Evolutionary conservation across 2,797 vertebrate species (phyloP), one percentile per base, ranked within the genome.

Genomic region (Cirrhinus mrigala): DNA sequence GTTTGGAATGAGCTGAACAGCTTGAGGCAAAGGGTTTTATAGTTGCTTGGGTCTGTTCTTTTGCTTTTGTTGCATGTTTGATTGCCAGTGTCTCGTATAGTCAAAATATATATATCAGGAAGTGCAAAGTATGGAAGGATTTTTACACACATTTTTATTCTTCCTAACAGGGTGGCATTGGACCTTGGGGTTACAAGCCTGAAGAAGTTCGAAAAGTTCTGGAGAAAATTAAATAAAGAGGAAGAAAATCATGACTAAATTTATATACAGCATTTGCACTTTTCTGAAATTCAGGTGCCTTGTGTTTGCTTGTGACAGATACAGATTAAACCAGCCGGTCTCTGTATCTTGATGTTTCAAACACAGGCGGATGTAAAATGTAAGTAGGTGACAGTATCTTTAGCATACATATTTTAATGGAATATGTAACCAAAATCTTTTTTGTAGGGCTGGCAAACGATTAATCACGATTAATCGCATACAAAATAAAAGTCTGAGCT

Each of bases 101-200:
- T 76, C 9, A 76, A 24, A 83, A 83, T 40, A 24, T 58, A 71
- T 33, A 22, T 0, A n/a, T 48, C 81, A 60, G 56, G 40, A 74
- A 62, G 81, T 33, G 8, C 44, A 64, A 2, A 24, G 12, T 33
- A 11, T 64, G 27, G 27, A n/a, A 37, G 56, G 40, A 74, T 60
- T 48, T 83, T 83, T 14, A 83, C 82, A 16, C 1, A 2, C 18
- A 16, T 81, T 50, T 5, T 64, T 70, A 50, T 48, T 70, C 18
- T 11, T 88, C 82, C 12, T 88, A 24, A 52, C 89, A 99, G 98
- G 97, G 97, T 29, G 90, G 86, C 77, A 78, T 90, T 79, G 97
- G 97, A 37, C 97, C 98, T 86, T 96, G 94, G 95, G 95, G 95
- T 87, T 98, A 98, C 84, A 83, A 90, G 37, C 97, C 96, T 24